phyloP scores from a whole-genome alignment of 2,888 invertebrate species.

The Loripinus fragilis region DNA sequence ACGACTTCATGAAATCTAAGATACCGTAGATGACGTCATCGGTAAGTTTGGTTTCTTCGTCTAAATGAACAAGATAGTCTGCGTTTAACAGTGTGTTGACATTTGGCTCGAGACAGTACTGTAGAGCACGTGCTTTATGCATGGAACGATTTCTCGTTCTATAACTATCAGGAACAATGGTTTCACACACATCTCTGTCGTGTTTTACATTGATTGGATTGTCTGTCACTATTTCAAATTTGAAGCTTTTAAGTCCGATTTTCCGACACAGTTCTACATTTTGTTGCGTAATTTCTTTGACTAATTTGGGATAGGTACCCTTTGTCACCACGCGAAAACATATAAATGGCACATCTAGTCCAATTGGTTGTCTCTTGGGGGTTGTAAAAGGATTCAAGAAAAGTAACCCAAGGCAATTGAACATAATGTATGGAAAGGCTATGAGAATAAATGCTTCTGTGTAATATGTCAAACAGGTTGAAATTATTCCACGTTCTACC shows the following conservation, averaged over 20 bases:
- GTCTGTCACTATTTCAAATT: constrained; percentile 67
- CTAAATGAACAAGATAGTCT: constrained; percentile 53
- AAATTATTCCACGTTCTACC: too few species aligned
- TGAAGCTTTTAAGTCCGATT: constrained; percentile 62
- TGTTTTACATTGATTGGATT: constrained; percentile 26
- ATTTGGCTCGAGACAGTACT: constrained; percentile 38
- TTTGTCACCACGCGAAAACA: constrained; percentile 68
- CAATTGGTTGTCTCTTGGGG: background rate
- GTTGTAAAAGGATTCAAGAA: constrained; percentile 13
- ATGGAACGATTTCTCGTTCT: constrained; percentile 27
- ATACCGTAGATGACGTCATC: constrained; percentile 43
- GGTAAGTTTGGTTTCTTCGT: constrained; percentile 41
- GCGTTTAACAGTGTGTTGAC: constrained; percentile 40
- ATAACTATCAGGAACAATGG: constrained; percentile 37
- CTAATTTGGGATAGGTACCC: constrained; percentile 61
- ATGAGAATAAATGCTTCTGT: background rate
- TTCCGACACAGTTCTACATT: constrained; percentile 46
- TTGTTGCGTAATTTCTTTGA: constrained; percentile 40
- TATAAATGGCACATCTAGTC: constrained; percentile 51
- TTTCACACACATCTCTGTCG: constrained; percentile 25
- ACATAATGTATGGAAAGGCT: background rate
- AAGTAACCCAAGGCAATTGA: constrained; percentile 6
- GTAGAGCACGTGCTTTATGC: constrained; percentile 23
- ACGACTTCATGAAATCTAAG: constrained; percentile 34
- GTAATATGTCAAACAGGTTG: background rate